A percentile compares a stretch with the other conserved stretches of the same genome.
Evolutionary conservation across 2,797 vertebrate genomes (phyloP).

Genomic region (Coracias cyanogaster): DNA sequence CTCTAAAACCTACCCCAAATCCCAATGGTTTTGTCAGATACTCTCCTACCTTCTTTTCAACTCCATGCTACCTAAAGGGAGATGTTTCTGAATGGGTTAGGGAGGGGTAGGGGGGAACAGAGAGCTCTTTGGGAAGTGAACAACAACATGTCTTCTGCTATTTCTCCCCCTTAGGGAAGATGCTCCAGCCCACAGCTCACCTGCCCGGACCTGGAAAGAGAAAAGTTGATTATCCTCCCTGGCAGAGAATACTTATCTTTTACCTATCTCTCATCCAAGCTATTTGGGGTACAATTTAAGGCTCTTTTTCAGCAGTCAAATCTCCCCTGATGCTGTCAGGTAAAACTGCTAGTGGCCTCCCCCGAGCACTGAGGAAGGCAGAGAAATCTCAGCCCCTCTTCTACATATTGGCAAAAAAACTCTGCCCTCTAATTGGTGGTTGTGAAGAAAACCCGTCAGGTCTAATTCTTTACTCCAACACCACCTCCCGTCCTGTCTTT

Average conservation of each 20-base stretch:
- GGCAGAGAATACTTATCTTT: not conserved
- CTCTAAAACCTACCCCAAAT: not conserved
- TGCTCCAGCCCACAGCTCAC: not conserved
- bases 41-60: not conserved
- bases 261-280: not conserved
- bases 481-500: not conserved
- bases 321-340: not conserved
- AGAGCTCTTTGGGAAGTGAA: not conserved
- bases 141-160: not conserved
- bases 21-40: not conserved
- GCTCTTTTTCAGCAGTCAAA: not conserved
- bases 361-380: not conserved
- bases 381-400: not conserved
- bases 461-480: not conserved
- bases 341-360: not conserved
- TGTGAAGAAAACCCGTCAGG: not conserved
- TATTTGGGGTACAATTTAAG: not conserved
- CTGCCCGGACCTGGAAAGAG: not conserved
- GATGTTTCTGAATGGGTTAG: not conserved
- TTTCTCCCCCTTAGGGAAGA: not conserved
- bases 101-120: not conserved
- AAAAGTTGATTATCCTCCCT: not conserved
- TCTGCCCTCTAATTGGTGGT: not conserved
- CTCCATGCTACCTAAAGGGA: not conserved
- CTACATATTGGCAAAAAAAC: not conserved